These are phyloP conservation scores for Zaprionus nigranus DNA, from an alignment of 1,140 invertebrate genomes.

Conservation along the genomic window DNA sequence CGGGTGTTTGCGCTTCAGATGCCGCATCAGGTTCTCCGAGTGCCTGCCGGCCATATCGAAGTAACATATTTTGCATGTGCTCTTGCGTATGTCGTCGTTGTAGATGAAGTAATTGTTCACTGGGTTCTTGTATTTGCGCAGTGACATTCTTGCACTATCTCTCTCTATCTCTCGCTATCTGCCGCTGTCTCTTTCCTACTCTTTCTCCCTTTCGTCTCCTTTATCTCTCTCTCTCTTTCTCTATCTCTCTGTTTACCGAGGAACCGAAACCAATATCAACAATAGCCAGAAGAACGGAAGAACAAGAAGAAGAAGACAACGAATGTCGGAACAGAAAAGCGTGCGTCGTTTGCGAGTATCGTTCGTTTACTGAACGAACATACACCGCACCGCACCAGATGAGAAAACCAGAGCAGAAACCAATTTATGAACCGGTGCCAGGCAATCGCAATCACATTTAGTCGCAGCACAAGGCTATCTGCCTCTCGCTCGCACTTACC, in stretches of 20 bases:
- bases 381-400: constrained; percentile 25
- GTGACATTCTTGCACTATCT: constrained; percentile 35
- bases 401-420: constrained; percentile 53
- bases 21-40: constrained; percentile 64
- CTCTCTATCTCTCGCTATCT: not conserved
- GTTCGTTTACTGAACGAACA: constrained; percentile 47
- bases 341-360: constrained; percentile 51
- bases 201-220: not conserved
- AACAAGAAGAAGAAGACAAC: not conserved
- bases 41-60: constrained; percentile 63
- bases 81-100: constrained; percentile 52
- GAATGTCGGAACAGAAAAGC: constrained; percentile 22
- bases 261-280: constrained; percentile 10
- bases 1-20: constrained; percentile 57
- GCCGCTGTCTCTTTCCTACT: not conserved
- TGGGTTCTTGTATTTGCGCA: constrained; percentile 46
- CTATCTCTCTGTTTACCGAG: not conserved
- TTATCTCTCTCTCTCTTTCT: too few species aligned
- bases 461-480: not conserved
- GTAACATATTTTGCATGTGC: constrained; percentile 54
- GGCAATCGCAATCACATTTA: constrained; percentile 34
- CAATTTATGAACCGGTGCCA: constrained; percentile 58
- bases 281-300: not conserved
- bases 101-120: constrained; percentile 56
- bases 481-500: constrained; percentile 31